Evolutionary conservation across 2,113 vertebrate species (phyloP).

Genomic region (Petaurus breviceps): DNA sequence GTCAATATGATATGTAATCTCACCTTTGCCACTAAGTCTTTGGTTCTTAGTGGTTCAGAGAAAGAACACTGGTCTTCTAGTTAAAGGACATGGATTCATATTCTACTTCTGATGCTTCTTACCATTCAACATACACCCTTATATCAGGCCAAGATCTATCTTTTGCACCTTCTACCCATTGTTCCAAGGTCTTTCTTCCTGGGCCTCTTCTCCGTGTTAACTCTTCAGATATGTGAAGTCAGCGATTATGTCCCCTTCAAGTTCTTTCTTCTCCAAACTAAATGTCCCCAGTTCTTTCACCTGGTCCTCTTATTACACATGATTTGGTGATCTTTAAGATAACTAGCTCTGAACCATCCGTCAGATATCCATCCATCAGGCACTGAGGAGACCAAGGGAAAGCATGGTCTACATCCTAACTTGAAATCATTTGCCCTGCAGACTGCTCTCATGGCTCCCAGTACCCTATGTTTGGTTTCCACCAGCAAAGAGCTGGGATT

Average conservation of each 20-base stretch:
- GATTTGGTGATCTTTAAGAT: background rate
- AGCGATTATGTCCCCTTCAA: too few relatives aligned
- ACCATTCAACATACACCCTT: background rate
- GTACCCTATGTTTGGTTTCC: too few relatives aligned
- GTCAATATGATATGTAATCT: background rate
- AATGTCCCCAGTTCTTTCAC: background rate
- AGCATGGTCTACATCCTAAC: background rate
- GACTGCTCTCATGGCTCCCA: too few relatives aligned
- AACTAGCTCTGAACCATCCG: background rate
- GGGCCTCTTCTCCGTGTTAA: too few relatives aligned
- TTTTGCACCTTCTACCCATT: too few relatives aligned
- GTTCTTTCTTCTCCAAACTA: background rate
- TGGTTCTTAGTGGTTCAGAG: too few relatives aligned
- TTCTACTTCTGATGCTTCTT: background rate
- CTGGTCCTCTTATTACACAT: background rate
- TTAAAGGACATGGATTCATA: background rate
- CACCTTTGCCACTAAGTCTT: background rate
- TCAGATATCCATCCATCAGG: background rate
- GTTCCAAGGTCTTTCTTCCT: background rate
- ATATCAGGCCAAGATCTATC: background rate
- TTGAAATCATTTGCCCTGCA: background rate
- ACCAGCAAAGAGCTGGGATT: background rate
- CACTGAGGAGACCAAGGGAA: background rate
- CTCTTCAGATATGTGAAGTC: background rate
- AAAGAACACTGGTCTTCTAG: background rate